Base-by-base conservation (phyloP, 1,140 invertebrate genomes). In the Ditylenchus dipsaci region DNA sequence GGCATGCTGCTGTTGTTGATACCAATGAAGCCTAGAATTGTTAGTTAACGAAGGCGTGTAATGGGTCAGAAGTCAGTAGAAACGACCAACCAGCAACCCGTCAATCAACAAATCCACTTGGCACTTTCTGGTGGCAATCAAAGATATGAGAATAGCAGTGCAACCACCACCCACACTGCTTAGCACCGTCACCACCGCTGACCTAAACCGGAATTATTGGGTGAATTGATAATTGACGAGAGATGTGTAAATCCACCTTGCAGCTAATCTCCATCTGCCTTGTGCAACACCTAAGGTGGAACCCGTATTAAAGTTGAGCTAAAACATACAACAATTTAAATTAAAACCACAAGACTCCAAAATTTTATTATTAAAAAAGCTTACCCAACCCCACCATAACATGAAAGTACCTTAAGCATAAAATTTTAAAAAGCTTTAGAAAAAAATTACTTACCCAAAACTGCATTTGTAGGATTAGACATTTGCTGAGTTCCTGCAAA, bases 131-230 rank as follows among this genome's bases (percentile, higher is more conserved):
- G 65, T 75, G 27, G 59, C 38, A 21, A 78, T 23, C 15, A 75
- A 84, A 27, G 86, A 85, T 87, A 90, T 86, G 79, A 88, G 61
- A 7, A 91, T 84, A 29, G 91, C 90, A 29, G 89, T 87, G 45
- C 89, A 84, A 13, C 92, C 92, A 1, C 92, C 92, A 0, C 91
- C 91, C 78, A 93, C 91, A 0, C 91, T 92, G 0, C 89, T 88
- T 84, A 93, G 88, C 86, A 93, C 89, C 0, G 92, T 94, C 83
- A 90, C 90, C 0, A 93, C 90, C 0, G 91, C 91, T 0, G 91
- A 91, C 72, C 84, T 81, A 23, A 45, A 73, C 29, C 11, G n/a
- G n/a, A 47, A n/a, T n/a, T 1, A 69, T 11, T 11, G 33, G 11
- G 33, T 38, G 33, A 38, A 38, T n/a, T n/a, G n/a, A n/a, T n/a